phyloP scores from a whole-genome alignment of 2,797 vertebrate genomes.

The Neosalanx taihuensis region DNA sequence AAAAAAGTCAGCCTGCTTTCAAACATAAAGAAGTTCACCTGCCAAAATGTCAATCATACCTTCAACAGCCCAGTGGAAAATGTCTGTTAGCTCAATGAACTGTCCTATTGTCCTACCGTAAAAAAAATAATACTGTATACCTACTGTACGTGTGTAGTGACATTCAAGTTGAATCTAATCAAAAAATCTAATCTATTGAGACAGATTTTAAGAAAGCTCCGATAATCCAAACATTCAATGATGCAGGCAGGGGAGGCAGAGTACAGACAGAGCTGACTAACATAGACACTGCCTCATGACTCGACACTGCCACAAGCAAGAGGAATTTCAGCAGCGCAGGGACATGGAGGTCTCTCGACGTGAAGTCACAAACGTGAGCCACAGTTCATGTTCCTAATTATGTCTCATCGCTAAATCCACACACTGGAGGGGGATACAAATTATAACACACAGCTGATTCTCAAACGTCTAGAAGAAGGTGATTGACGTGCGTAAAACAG shows the following conservation, averaged over 20 bases:
- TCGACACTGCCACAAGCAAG: slow-evolving; percentile 58
- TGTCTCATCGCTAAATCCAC: not conserved
- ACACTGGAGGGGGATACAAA: not conserved
- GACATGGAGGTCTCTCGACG: not conserved
- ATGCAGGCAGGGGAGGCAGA: slow-evolving; percentile 35
- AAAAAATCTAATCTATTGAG: no score
- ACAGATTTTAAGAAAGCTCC: no score
- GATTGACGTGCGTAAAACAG: no score
- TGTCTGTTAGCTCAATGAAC: no score
- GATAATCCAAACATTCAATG: slow-evolving; percentile 32
- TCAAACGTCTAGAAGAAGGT: not conserved
- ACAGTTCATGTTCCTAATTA: not conserved
- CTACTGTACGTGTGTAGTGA: no score
- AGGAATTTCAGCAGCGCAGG: slow-evolving; percentile 27
- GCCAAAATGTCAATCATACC: no score
- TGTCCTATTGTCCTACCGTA: no score
- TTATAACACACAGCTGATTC: not conserved
- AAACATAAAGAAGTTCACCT: no score
- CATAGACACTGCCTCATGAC: slow-evolving; percentile 54
- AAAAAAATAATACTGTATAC: no score
- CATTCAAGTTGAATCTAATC: no score
- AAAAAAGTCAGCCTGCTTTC: no score
- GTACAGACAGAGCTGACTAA: slow-evolving; percentile 53
- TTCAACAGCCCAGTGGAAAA: no score
- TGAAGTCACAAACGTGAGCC: not conserved